Base-by-base conservation (phyloP, 2,888 invertebrate species). In the Nomada fucata region DNA sequence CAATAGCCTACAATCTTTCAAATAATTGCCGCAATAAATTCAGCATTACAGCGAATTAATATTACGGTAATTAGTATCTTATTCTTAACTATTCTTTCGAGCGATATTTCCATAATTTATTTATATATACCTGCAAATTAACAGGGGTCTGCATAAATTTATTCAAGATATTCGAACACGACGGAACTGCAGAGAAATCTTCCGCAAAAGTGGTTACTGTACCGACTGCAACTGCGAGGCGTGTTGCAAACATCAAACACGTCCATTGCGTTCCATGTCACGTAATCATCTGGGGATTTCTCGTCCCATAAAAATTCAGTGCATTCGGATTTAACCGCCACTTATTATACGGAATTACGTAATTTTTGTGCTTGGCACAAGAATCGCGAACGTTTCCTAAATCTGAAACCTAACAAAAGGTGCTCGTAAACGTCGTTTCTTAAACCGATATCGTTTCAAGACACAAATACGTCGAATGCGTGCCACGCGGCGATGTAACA, bases 211-310 rank as follows among this genome's bases (percentile, higher is more conserved):
- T 67, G 50, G 42, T 57, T 60, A 57, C 44, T 60, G 44, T 65
- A 26, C 29, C 47, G 44, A 47, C 67, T 65, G 79, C 60, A 20
- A 57, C 20, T 53, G 60, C 36, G 36, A 36, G 36, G 36, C 42
- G 20, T 53, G 44, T 63, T 55, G 20, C 13, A 57, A 79, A 80
- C 67, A 67, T 68, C 79, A 63, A 71, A 67, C 23, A 70, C 61
- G 70, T 52, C 47, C 78, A 29, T 70, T 77, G 53, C 61, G 55
- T 67, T 71, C 42, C 71, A 13, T 2, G 55, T 80, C 79, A 67
- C 79, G 79, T 80, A 80, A 79, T 67, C 29, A 23, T 61, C 61
- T 9, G 52, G 52, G 9, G 67, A 2, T 61, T 59, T 53, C 67
- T 73, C 11, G 26, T n/a, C 36, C 26, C 23, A 15, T 18, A 47